A percentile compares a stretch with the other conserved stretches of the same genome.
Evolutionary conservation across 2,888 invertebrate species (phyloP).

Genomic region (Lepidocyrtoides sp.): DNA sequence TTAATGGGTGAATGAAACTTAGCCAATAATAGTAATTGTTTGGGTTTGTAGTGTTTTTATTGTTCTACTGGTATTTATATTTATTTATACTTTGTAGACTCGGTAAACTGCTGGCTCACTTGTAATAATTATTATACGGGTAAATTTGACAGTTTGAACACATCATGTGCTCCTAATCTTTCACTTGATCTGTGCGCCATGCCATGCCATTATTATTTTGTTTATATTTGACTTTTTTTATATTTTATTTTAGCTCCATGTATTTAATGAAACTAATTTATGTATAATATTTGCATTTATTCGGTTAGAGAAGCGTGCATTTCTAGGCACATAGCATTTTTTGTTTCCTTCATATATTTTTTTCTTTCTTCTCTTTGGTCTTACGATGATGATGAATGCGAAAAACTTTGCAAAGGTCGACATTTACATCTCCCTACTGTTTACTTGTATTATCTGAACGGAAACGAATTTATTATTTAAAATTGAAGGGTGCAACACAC

Average conservation of each 20-base stretch:
- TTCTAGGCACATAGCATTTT: not conserved
- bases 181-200: not conserved
- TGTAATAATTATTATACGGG: slow-evolving; percentile 33
- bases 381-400: slow-evolving; percentile 38
- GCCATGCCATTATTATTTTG: slow-evolving; percentile 4
- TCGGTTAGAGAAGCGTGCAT: no score
- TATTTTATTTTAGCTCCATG: not conserved
- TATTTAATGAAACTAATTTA: slow-evolving; percentile 31
- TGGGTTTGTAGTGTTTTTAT: not conserved
- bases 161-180: slow-evolving; percentile 12
- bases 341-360: not conserved
- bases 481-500: slow-evolving; percentile 68
- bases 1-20: slow-evolving; percentile 34
- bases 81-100: not conserved
- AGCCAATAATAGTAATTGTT: slow-evolving; percentile 11
- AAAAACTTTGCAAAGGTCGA: slow-evolving; percentile 54
- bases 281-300: not conserved
- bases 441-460: slow-evolving; percentile 34
- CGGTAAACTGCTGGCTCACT: not conserved
- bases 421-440: slow-evolving; percentile 46
- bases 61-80: slow-evolving; percentile 35
- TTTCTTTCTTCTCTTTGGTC: not conserved
- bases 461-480: slow-evolving; percentile 77
- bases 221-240: not conserved
- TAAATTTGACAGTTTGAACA: slow-evolving; percentile 52